Evolutionary conservation across 1,140 invertebrate genomes (phyloP), one percentile per base, ranked within the genome.

Genomic region (Grapholita molesta): DNA sequence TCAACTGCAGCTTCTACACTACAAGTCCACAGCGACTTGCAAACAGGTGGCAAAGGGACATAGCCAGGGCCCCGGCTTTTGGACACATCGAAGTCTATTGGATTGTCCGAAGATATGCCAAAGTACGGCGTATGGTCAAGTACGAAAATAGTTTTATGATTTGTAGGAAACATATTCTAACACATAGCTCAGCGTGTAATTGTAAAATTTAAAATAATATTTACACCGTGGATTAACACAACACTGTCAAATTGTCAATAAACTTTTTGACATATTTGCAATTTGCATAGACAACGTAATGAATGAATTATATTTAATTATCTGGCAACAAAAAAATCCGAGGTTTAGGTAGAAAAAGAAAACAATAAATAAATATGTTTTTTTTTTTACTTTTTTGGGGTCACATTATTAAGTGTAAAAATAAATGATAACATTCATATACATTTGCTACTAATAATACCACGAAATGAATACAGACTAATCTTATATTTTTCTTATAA

Each of bases 141-240:
- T 2, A 99, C 96, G 91, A 99, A 98, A 66, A 99, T 95, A 2
- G 98, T 99, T 92, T 99, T 99, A 84, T 99, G 97, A 89, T 96
- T 97, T 32, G 86, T 87, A 4, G 89, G 86, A 75, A 91, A 91
- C 88, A 92, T 91, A 72, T 66, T 48, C 9, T 8, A 48, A 21
- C 6, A 21, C 42, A 48, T 48, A 2, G 15, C 18, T 48, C 21
- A 48, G 4, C 21, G 18, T 21, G 21, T 48, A n/a, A 21, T 48
- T 21, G 21, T 48, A n/a, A 21, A 9, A 8, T 21, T 8, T 21
- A 48, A 15, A 48, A 21, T 21, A 21, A 21, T 48, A 21, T 48
- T 21, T 21, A 30, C 28, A 30, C 3, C 3, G 28, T 3, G 28
- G 3, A 30, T 30, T 12, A 38, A n/a, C 12, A 2, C 42, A 21